Base-by-base conservation (phyloP, 2,888 invertebrate genomes). In the Epinotia nisella region DNA sequence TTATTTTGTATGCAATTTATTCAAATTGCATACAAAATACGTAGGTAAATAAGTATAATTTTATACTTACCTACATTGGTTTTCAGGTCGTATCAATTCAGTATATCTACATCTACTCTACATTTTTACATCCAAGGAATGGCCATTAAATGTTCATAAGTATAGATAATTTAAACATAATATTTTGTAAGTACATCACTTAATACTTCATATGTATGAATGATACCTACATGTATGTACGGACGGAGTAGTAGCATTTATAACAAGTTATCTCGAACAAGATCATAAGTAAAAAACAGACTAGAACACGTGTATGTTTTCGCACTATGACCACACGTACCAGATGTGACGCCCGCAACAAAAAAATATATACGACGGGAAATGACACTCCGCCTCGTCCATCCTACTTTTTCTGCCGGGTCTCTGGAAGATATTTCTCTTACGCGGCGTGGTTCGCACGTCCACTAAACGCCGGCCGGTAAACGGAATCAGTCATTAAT, bases 291-390 rank as follows among this genome's bases (percentile, higher is more conserved):
- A 41, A 66, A 66, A 66, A 41, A 19, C 51, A n/a, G n/a, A n/a
- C n/a, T 41, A 19, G 7, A 41, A 51, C 51, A 60, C 51, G 17
- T 59, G 78, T 80, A 80, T 79, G 76, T 80, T 80, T 79, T 78
- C 79, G 75, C 82, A 78, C 76, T 61, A 67, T 55, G 39, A 62
- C 10, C 55, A 45, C 67, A 80, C 79, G 80, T 79, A 81, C 87
- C 92, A 92, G 87, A 92, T 92, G 91, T 89, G 87, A 91, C 88
- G 90, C 90, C 87, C 87, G 87, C 85, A 78, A 82, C 82, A 86
- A 88, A 90, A 90, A 85, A 85, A 87, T 58, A 90, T 87, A 85
- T 86, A 91, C 84, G 87, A 87, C 88, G 86, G 90, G 90, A 91
- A 92, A 92, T 90, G 83, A 87, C 85, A 88, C 89, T 85, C 88